Evolutionary conservation across 2,797 vertebrate species (phyloP).

Genomic region (Podargus strigoides): DNA sequence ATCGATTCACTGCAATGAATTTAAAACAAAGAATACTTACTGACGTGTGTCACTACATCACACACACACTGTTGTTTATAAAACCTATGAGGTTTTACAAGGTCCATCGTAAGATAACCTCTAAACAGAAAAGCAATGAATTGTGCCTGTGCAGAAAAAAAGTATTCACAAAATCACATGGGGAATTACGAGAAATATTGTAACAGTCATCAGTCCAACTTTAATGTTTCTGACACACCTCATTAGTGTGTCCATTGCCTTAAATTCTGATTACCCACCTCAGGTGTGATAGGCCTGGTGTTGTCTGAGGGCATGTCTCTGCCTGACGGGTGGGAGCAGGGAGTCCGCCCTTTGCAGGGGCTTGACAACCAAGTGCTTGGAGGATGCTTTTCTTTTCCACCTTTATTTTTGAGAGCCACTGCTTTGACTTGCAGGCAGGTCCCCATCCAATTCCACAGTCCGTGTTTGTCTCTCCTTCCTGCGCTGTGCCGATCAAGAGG

Average conservation of each 20-base stretch:
- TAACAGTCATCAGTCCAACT: not conserved
- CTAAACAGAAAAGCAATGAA: constrained; percentile 35
- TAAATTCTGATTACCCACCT: not conserved
- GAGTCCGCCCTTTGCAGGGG: not conserved
- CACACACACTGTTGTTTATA: constrained; percentile 13
- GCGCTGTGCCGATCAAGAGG: not conserved
- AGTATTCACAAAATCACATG: not conserved
- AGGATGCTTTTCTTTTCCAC: not conserved
- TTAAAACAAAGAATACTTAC: constrained; percentile 35
- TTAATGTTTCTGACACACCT: not conserved
- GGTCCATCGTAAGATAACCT: constrained; percentile 5
- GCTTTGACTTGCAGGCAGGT: not conserved
- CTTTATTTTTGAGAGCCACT: not conserved
- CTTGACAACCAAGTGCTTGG: not conserved
- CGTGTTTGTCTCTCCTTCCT: not conserved
- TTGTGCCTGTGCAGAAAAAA: not conserved
- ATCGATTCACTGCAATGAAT: constrained; percentile 60
- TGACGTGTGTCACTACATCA: not conserved
- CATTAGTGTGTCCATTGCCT: not conserved
- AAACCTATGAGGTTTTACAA: constrained; percentile 10
- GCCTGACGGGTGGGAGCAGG: not conserved
- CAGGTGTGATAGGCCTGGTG: fast-evolving
- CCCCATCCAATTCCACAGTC: not conserved
- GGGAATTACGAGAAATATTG: not conserved
- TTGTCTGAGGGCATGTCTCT: not conserved